Base-by-base conservation (phyloP, 2,888 invertebrate genomes). In the Heliconius erato region DNA sequence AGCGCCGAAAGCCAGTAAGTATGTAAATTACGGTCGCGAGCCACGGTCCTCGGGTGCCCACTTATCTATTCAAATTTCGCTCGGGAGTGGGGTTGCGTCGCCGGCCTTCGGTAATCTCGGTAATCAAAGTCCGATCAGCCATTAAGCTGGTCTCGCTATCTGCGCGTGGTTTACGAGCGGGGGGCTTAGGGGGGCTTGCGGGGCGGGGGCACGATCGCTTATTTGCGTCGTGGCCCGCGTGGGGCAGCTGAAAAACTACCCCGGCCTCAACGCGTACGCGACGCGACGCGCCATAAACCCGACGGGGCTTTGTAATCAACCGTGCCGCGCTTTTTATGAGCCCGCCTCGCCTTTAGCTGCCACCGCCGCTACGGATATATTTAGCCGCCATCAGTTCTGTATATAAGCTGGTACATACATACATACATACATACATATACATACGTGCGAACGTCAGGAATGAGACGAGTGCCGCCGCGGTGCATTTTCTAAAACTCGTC, bases 41-140 rank as follows among this genome's bases (percentile, higher is more conserved):
- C 93, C 92, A 89, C 93, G 93, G 94, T 93, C 93, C 94, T 94
- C 94, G 92, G 93, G 92, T 93, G 93, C 94, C 94, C 94, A 94
- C 95, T 96, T 96, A 96, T 96, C 96, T 96, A 96, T 96, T 96
- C 95, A 96, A 96, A 96, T 96, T 96, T 93, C 93, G 93, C 92
- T 92, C 88, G 92, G 49, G 91, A 91, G 93, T 92, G 92, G 92
- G 91, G 92, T 91, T 92, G 94, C 94, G 93, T 94, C 94, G 94
- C 94, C 93, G 94, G 94, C 93, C 95, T 92, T 91, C 94, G 96
- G 95, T 96, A 95, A 95, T 96, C 95, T 91, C 94, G 96, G 95
- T 96, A 95, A 95, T 96, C 95, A 95, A 95, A 96, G 95, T 95
- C 95, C 95, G 95, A 96, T 96, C 95, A 95, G 95, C 95, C 95